Evolutionary conservation across 1,140 invertebrate species (phyloP), one percentile per base, ranked within the genome.

Genomic region (Brachionus rotundiformis): DNA sequence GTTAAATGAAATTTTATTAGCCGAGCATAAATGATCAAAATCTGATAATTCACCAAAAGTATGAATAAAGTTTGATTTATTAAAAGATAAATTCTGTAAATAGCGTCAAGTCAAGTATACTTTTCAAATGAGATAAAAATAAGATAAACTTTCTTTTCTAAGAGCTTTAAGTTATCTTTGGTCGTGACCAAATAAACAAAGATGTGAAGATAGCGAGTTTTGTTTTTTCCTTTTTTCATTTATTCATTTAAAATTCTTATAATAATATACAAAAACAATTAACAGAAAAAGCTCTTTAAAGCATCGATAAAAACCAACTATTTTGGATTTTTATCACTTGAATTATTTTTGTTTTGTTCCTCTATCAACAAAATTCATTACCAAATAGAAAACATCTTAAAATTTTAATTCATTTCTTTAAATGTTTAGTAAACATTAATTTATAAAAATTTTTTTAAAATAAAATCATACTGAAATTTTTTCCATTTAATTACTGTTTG

Each of bases 101-200:
- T 33, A 63, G 61, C 61, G 61, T 33, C 61, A 63, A 63, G 61
- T 63, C 61, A 63, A 63, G 61, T 63, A 63, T 63, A 13, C 23
- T 63, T 63, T 63, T 63, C 61, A 63, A n/a, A 63, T 29, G 61
- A 63, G 25, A 63, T 29, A 63, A 63, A 63, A 63, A 7, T n/a
- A 33, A 63, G 29, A 33, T 29, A 29, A 63, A 63, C 10, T 63
- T 63, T 33, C 25, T 63, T 63, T 63, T 27, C 25, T 27, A 63
- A 33, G 61, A 63, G 29, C 47, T 54, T 16, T 54, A 54, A 54
- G 19, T 54, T 54, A 54, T 54, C 47, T 19, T 54, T 54, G 61
- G 10, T 29, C 61, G 16, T 63, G 61, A 63, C 61, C 61, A 63
- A 63, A 33, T 63, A 63, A 63, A 63, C 61, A 63, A 29, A 63